Evolutionary conservation across 2,797 vertebrate genomes (phyloP).

Genomic region (Cryptoprocta ferox): DNA sequence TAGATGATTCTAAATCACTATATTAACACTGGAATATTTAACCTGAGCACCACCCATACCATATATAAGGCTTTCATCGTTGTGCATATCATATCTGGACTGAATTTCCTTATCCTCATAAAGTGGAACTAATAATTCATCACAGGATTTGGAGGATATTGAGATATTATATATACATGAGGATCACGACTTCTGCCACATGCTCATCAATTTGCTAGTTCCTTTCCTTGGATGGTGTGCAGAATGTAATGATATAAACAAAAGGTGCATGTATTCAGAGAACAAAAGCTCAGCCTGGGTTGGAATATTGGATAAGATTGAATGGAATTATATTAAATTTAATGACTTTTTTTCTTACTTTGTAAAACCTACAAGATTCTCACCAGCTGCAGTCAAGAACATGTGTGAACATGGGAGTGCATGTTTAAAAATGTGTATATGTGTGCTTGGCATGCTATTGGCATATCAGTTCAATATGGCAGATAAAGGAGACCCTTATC

Average conservation of each 20-base stretch:
- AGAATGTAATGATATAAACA: too few relatives aligned
- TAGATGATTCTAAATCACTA: neutral
- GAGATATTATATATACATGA: neutral
- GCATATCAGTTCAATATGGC: too few relatives aligned
- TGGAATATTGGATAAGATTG: too few relatives aligned
- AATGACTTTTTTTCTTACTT: neutral
- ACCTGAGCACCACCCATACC: neutral
- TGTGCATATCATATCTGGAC: neutral
- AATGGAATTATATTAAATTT: neutral
- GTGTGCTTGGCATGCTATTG: too few relatives aligned
- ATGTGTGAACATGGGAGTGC: accelerated
- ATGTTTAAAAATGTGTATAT: neutral
- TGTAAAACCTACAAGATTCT: neutral
- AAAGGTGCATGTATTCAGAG: neutral
- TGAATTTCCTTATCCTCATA: neutral
- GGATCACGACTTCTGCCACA: neutral
- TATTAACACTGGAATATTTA: neutral
- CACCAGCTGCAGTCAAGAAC: neutral
- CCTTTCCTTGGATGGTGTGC: neutral
- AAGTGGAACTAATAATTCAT: neutral
- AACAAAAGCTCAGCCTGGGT: neutral
- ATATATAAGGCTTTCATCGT: neutral
- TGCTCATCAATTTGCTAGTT: neutral
- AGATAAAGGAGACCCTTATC: neutral
- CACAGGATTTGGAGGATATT: neutral